Conservation (phyloP, 53 echinoderm and acorn worm species). For the Astropecten irregularis region DNA sequence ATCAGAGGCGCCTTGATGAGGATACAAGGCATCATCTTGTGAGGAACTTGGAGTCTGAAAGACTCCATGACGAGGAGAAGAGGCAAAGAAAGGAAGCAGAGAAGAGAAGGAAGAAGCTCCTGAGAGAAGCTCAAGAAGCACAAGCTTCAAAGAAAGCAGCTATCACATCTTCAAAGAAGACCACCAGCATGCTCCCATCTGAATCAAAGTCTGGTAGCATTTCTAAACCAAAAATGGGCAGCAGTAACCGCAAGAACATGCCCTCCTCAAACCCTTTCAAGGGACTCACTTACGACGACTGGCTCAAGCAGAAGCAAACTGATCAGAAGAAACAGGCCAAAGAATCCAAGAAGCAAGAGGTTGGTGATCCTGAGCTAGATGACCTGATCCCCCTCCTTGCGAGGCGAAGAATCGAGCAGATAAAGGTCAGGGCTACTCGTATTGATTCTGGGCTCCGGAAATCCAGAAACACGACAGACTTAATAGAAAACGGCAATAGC, state of each 20-base stretch:
- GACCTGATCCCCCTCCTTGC: slow-evolving; percentile 76
- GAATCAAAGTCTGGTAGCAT: neutral
- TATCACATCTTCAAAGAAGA: neutral
- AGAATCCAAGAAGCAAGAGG: slow-evolving; percentile 42
- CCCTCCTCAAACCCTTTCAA: slow-evolving; percentile 71
- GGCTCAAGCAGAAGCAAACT: slow-evolving; percentile 69
- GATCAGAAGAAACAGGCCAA: slow-evolving; percentile 41
- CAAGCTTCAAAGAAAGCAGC: neutral
- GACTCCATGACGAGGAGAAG: slow-evolving; percentile 37
- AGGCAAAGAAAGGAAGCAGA: slow-evolving; percentile 55
- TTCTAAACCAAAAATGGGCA: neutral
- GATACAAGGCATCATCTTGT: neutral
- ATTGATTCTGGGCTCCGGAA: slow-evolving; percentile 37
- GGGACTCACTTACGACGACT: slow-evolving; percentile 75
- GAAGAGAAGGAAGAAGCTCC: slow-evolving; percentile 24
- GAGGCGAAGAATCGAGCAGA: slow-evolving; percentile 75
- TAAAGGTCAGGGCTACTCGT: slow-evolving; percentile 59
- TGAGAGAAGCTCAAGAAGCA: neutral
- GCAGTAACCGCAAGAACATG: neutral
- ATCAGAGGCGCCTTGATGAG: neutral
- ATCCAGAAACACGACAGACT: neutral
- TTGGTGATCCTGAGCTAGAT: slow-evolving; percentile 66
- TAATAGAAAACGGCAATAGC: neutral
- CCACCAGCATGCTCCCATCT: neutral
- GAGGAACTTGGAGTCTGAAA: slow-evolving; percentile 31